Evolutionary conservation across 2,113 vertebrate genomes (phyloP).

Genomic region (Apistogramma diplotaenia): DNA sequence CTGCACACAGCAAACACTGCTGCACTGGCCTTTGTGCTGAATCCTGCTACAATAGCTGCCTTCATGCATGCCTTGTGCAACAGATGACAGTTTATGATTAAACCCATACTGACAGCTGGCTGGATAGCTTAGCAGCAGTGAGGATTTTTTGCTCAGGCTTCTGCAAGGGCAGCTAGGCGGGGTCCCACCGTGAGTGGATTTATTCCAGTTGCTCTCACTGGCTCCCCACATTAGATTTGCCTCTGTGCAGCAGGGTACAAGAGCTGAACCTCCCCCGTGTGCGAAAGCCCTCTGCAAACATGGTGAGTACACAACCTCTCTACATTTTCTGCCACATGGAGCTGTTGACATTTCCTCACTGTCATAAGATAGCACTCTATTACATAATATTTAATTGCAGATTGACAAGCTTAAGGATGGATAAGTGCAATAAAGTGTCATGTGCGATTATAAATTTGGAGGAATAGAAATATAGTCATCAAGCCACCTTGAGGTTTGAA

Average conservation of each 20-base stretch:
- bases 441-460: neutral
- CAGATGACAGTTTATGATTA: conserved; percentile 51
- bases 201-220: conserved; percentile 50
- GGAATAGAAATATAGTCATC: neutral
- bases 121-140: conserved; percentile 6
- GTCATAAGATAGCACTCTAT: neutral
- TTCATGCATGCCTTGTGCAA: conserved; percentile 7
- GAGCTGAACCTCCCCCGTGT: conserved; percentile 2
- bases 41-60: conserved; percentile 6
- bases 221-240: conserved; percentile 27
- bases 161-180: conserved; percentile 59
- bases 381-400: neutral
- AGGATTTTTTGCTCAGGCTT: conserved; percentile 72
- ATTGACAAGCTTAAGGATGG: neutral
- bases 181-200: conserved; percentile 44
- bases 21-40: neutral
- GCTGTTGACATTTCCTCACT: neutral
- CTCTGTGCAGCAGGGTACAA: conserved; percentile 36
- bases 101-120: conserved; percentile 12
- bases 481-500: neutral
- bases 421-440: neutral
- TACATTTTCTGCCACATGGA: neutral
- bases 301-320: conserved; percentile 70
- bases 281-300: conserved; percentile 55
- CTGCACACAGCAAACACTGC: neutral